Percentiles rank a stretch among this genome's conserved stretches.
Evolutionary conservation across 2,797 vertebrate species (phyloP).

Genomic region (Chloroceryle inda): DNA sequence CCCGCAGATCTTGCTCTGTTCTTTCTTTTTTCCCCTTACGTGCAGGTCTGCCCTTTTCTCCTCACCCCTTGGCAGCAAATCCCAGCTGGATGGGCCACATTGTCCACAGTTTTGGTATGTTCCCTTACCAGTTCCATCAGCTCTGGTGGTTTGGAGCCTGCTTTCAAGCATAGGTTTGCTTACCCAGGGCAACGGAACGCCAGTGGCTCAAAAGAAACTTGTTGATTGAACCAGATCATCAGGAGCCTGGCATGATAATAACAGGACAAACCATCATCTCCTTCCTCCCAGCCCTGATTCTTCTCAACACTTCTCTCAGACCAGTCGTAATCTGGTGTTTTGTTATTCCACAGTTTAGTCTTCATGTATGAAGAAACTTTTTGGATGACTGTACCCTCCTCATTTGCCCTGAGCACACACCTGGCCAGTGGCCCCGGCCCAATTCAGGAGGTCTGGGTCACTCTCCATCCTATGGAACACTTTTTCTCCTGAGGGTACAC

Average conservation of each 20-base stretch:
- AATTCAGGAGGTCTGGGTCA: not conserved
- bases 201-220: not conserved
- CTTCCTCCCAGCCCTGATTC: not conserved
- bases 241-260: not conserved
- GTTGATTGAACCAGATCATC: not conserved
- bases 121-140: fast-evolving
- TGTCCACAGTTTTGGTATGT: fast-evolving
- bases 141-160: not conserved
- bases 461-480: fast-evolving
- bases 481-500: fast-evolving
- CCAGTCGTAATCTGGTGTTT: fast-evolving
- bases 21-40: not conserved
- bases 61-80: fast-evolving
- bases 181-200: fast-evolving
- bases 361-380: fast-evolving
- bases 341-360: not conserved
- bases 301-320: not conserved
- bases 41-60: not conserved
- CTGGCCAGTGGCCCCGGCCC: not conserved
- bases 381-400: not conserved
- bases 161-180: not conserved
- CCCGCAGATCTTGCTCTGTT: not conserved
- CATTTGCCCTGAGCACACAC: not conserved
- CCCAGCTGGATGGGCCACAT: not conserved
- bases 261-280: not conserved